Evolutionary conservation across 2,797 vertebrate species (phyloP).

Genomic region (Fringilla coelebs): DNA sequence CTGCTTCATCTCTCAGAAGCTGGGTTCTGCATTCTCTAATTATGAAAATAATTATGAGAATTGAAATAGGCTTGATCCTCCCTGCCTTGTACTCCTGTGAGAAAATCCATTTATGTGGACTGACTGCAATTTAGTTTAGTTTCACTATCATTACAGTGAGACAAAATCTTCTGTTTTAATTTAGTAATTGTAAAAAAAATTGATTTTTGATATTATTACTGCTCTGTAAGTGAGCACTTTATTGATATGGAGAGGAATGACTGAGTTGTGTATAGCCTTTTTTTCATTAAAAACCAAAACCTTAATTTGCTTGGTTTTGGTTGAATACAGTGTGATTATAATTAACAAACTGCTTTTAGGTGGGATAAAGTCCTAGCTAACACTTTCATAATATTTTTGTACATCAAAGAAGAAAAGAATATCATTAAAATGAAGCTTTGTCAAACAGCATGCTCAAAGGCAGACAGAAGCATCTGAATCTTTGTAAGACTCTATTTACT

Average conservation of each 20-base stretch:
- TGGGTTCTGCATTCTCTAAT: background rate
- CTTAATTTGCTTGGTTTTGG: background rate
- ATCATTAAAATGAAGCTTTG: background rate
- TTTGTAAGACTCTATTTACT: background rate
- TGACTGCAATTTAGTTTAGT: background rate
- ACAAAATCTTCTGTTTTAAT: background rate
- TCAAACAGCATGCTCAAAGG: background rate
- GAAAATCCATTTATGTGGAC: background rate
- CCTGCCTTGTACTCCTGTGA: background rate
- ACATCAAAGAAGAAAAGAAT: background rate
- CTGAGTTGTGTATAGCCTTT: fast-evolving
- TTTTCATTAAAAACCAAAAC: background rate
- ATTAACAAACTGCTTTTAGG: background rate
- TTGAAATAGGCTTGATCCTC: background rate
- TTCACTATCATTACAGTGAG: background rate
- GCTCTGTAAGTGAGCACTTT: background rate
- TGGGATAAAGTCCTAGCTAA: background rate
- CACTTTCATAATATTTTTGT: background rate
- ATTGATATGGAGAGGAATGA: background rate
- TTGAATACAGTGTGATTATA: background rate
- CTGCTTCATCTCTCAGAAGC: background rate
- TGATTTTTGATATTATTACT: background rate
- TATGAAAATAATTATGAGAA: background rate
- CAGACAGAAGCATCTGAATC: background rate
- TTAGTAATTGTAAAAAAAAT: background rate